phyloP scores from a whole-genome alignment of 2,113 vertebrate genomes.

The Passer montanus region DNA sequence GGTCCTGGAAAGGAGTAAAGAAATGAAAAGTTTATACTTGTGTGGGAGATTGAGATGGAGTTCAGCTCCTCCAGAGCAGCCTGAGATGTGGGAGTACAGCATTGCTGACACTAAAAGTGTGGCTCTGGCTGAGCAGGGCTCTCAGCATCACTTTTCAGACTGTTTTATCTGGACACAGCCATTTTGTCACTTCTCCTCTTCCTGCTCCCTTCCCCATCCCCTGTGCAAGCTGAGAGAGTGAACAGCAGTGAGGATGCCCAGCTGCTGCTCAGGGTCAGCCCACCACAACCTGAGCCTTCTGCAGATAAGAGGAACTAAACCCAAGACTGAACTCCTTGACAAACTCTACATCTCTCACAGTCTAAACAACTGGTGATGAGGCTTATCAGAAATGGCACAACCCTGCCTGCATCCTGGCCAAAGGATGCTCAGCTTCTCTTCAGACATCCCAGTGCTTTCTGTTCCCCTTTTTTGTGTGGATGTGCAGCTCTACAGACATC shows the following conservation, averaged over 20 bases:
- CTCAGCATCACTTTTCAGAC: neutral
- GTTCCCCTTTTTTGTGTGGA: neutral
- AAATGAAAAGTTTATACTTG: neutral
- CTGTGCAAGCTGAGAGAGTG: too few relatives aligned
- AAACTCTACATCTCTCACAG: neutral
- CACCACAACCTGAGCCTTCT: neutral
- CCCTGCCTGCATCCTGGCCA: neutral
- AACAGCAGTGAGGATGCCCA: neutral
- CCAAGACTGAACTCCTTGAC: neutral
- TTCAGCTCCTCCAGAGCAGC: neutral
- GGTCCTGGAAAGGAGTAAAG: constrained; percentile 80
- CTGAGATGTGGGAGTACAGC: neutral
- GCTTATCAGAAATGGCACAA: neutral
- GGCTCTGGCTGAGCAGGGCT: neutral
- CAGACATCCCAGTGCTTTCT: neutral
- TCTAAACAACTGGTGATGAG: neutral
- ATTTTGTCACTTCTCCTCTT: neutral
- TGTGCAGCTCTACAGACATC: neutral
- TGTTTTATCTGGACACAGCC: too few relatives aligned
- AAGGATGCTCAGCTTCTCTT: neutral
- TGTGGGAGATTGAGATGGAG: neutral
- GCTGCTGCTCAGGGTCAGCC: neutral
- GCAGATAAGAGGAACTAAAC: neutral
- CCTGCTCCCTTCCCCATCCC: neutral
- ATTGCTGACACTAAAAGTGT: accelerated